phyloP scores from a whole-genome alignment of 2,797 vertebrate species.

The Percopsis omiscomaycus region DNA sequence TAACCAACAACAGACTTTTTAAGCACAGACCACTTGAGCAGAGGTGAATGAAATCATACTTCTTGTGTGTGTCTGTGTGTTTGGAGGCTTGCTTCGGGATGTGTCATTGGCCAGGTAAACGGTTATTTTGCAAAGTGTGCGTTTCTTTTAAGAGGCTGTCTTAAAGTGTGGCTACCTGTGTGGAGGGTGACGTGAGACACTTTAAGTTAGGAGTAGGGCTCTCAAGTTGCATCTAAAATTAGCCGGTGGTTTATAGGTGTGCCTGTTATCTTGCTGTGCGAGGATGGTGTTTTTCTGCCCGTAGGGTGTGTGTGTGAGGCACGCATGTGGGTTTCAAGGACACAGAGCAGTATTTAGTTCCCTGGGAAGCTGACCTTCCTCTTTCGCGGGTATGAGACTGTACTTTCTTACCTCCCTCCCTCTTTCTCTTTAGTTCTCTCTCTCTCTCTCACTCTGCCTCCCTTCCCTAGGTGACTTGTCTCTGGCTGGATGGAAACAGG shows the following conservation, averaged over 20 bases:
- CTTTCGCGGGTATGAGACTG: conserved; percentile 33
- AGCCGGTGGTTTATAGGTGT: neutral
- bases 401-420: conserved; percentile 31
- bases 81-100: too few relatives aligned
- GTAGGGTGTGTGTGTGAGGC: neutral
- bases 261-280: neutral
- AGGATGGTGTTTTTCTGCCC: neutral
- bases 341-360: conserved; percentile 62
- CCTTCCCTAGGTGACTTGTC: conserved; percentile 11
- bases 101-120: too few relatives aligned
- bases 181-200: too few relatives aligned
- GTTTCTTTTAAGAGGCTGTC: too few relatives aligned
- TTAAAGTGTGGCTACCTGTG: too few relatives aligned
- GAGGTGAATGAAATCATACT: too few relatives aligned
- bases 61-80: too few relatives aligned
- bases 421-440: conserved; percentile 11
- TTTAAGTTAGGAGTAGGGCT: too few relatives aligned
- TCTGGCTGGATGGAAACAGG: conserved; percentile 13
- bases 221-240: too few relatives aligned
- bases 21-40: too few relatives aligned
- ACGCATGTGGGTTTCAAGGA: conserved; percentile 48
- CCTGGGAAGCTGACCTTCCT: conserved; percentile 51
- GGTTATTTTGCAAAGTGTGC: too few relatives aligned
- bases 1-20: too few relatives aligned
- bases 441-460: conserved; percentile 7